Percentiles rank a stretch among this genome's conserved stretches.
Conservation (phyloP, 1,140 invertebrate species). For the Schlechtendalia chinensis region DNA sequence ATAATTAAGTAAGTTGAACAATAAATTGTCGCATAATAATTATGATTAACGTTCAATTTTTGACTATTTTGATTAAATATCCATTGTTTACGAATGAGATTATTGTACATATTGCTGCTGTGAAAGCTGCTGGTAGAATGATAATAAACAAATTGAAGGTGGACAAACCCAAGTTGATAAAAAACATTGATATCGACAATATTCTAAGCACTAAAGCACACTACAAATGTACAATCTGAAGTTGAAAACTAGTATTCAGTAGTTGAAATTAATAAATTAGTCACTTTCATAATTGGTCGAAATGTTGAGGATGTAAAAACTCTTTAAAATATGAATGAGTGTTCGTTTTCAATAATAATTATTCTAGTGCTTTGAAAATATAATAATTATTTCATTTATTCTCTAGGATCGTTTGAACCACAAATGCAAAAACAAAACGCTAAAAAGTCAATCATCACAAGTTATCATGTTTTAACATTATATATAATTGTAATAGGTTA, state of each 20-base stretch:
- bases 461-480: not conserved
- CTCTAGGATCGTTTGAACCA: constrained; percentile 4
- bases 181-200: not conserved
- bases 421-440: not conserved
- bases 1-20: not conserved
- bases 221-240: not conserved
- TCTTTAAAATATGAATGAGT: constrained; percentile 31
- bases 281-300: constrained; percentile 14
- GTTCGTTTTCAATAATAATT: not conserved
- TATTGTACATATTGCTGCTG: constrained; percentile 29
- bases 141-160: constrained; percentile 10
- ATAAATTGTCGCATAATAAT: not conserved
- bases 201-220: not conserved
- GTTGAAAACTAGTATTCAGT: not conserved
- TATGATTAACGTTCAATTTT: not conserved
- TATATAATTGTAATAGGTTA: no score
- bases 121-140: constrained; percentile 25
- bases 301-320: constrained; percentile 18
- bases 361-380: not conserved
- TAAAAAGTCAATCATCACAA: not conserved
- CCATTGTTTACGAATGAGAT: constrained; percentile 19
- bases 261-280: constrained; percentile 3
- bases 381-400: not conserved
- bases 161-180: not conserved
- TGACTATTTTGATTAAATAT: not conserved